Evolutionary conservation across 2,888 invertebrate genomes (phyloP).

Genomic region (Athalia rosae): DNA sequence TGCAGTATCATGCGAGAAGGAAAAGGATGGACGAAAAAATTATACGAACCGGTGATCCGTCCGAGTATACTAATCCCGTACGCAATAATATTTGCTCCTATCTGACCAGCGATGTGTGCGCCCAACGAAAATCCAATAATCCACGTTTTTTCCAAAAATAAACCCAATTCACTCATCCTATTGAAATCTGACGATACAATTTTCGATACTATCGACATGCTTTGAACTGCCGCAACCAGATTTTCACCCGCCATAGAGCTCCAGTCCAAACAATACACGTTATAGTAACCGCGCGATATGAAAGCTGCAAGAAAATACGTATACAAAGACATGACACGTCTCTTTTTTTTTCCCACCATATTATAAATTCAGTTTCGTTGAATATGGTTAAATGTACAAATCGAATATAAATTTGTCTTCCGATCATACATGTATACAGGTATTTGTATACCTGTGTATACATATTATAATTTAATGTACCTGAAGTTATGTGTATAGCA

Average conservation of each 20-base stretch:
- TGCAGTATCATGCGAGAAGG: background rate
- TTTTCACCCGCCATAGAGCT: background rate
- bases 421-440: background rate
- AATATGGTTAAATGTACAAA: background rate
- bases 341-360: no score
- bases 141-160: background rate
- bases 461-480: no score
- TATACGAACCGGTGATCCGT: constrained; percentile 21
- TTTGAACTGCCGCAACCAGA: constrained; percentile 11
- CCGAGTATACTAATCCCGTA: background rate
- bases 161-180: constrained; percentile 8
- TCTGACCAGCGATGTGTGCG: constrained; percentile 26
- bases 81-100: background rate
- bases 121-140: constrained; percentile 30
- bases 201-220: background rate
- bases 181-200: background rate
- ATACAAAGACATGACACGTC: no score
- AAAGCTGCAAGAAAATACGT: constrained; percentile 1
- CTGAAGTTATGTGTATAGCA: constrained; percentile 2
- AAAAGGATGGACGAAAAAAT: background rate
- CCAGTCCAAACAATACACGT: constrained; percentile 30
- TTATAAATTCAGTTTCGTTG: background rate
- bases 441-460: background rate
- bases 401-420: background rate
- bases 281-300: background rate